Percentiles rank a stretch among this genome's conserved stretches.
Conservation (phyloP, 53 echinoderm and acorn worm species). For the Holothuria scabra region DNA sequence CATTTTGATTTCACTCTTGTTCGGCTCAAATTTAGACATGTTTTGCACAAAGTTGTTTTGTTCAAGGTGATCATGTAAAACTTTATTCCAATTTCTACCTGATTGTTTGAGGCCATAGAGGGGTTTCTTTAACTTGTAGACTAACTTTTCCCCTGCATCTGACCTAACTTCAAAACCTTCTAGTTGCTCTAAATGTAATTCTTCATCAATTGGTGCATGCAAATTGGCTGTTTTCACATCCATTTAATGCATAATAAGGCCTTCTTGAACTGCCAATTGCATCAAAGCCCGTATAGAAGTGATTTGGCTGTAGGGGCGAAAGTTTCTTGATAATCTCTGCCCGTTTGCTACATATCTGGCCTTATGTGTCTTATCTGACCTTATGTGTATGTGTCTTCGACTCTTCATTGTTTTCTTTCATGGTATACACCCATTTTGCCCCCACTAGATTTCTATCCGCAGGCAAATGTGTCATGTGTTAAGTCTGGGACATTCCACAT, state of each 20-base stretch:
- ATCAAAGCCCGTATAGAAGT: slow-evolving; percentile 29
- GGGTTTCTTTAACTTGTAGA: too few species aligned
- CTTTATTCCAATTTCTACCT: too few species aligned
- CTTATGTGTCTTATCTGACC: neutral
- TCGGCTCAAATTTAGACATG: too few species aligned
- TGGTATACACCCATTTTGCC: slow-evolving; percentile 45
- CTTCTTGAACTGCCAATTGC: slow-evolving; percentile 5
- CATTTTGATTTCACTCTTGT: too few species aligned
- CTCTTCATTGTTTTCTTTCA: slow-evolving; percentile 25
- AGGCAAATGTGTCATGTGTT: slow-evolving; percentile 29
- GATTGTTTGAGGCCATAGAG: too few species aligned
- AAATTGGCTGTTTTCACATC: slow-evolving; percentile 52
- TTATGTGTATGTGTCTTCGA: too few species aligned
- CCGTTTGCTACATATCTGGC: slow-evolving; percentile 35
- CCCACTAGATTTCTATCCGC: slow-evolving; percentile 37
- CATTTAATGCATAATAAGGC: slow-evolving; percentile 20
- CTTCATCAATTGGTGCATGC: slow-evolving; percentile 46
- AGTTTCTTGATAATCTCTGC: slow-evolving; percentile 30
- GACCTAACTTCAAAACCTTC: too few species aligned
- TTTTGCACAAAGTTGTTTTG: too few species aligned
- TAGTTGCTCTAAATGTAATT: slow-evolving; percentile 50
- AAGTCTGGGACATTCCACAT: too few species aligned
- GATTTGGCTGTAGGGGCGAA: slow-evolving; percentile 22
- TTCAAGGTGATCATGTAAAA: too few species aligned
- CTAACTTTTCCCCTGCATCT: slow-evolving; percentile 32